These are phyloP conservation scores for Caenorhabditis sp. DNA, from an alignment of 2,888 invertebrate species.

Conservation along the genomic window DNA sequence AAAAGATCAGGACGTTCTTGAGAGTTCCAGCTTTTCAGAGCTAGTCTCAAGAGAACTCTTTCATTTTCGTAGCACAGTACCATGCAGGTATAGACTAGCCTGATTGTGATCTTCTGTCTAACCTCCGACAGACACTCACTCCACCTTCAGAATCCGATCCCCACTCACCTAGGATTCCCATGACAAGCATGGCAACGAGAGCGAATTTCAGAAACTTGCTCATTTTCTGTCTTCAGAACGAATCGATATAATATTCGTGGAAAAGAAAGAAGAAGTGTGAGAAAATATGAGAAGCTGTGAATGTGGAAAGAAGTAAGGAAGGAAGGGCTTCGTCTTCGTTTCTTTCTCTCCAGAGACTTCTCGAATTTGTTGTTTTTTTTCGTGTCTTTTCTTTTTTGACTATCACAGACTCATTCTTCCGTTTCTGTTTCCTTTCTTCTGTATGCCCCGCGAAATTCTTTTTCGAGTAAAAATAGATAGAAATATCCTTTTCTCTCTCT, in stretches of 20 bases:
- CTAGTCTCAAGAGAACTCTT: too few relatives aligned
- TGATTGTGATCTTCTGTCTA: too few relatives aligned
- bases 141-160: too few relatives aligned
- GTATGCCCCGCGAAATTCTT: slow-evolving; percentile 12
- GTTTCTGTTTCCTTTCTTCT: slow-evolving; percentile 22
- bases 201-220: slow-evolving; percentile 6
- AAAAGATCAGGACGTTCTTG: too few relatives aligned
- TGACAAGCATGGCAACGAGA: slow-evolving; percentile 1
- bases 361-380: slow-evolving; percentile 44
- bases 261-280: slow-evolving; percentile 23
- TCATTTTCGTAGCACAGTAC: too few relatives aligned
- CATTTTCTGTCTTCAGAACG: slow-evolving; percentile 4
- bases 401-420: slow-evolving; percentile 1
- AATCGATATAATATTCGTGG: slow-evolving; percentile 19
- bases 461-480: neutral
- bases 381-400: slow-evolving; percentile 4
- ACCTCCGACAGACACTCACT: too few relatives aligned
- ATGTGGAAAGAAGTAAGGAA: neutral
- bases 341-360: slow-evolving; percentile 43
- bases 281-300: slow-evolving; percentile 38
- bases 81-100: too few relatives aligned
- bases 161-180: slow-evolving; percentile 11
- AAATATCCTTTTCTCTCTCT: slow-evolving; percentile 36
- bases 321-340: slow-evolving; percentile 36
- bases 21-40: too few relatives aligned